phyloP scores from a whole-genome alignment of 2,113 vertebrate species.

The Pelobates fuscus region DNA sequence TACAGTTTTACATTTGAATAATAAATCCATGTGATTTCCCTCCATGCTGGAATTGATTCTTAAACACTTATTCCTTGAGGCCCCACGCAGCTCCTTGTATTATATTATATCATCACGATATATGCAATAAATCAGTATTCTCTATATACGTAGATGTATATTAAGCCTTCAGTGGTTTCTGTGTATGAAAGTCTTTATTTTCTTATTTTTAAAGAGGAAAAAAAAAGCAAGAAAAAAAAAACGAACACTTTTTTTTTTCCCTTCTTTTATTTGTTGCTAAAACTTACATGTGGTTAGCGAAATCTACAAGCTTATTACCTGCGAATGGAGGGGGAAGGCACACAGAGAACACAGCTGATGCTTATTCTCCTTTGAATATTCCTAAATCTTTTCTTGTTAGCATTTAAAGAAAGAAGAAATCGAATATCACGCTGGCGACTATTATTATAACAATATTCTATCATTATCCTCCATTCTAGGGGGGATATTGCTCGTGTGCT shows the following conservation, averaged over 20 bases:
- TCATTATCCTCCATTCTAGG: constrained; percentile 64
- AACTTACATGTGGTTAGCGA: constrained; percentile 49
- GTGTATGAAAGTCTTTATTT: constrained; percentile 51
- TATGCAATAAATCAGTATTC: constrained; percentile 60
- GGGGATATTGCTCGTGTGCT: constrained; percentile 63
- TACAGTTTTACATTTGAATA: constrained; percentile 56
- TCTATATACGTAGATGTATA: constrained; percentile 23
- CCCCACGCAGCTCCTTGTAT: not conserved
- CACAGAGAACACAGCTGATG: constrained; percentile 43
- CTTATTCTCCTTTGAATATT: constrained; percentile 64
- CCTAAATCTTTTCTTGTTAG: constrained; percentile 60
- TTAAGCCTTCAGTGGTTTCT: constrained; percentile 53
- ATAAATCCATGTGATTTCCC: constrained; percentile 57
- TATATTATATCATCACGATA: constrained; percentile 54
- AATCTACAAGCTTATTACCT: constrained; percentile 52
- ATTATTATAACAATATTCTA: constrained; percentile 55
- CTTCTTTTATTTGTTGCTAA: constrained; percentile 7
- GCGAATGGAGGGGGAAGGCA: constrained; percentile 43
- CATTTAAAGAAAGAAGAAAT: constrained; percentile 59
- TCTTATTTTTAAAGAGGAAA: constrained; percentile 6
- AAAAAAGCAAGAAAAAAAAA: not conserved
- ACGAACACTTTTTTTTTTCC: not conserved
- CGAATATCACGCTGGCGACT: constrained; percentile 55
- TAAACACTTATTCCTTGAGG: constrained; percentile 49
- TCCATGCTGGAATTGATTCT: constrained; percentile 64